Evolutionary conservation across 2,797 vertebrate species (phyloP).

Genomic region (Gymnopithys bicolor): DNA sequence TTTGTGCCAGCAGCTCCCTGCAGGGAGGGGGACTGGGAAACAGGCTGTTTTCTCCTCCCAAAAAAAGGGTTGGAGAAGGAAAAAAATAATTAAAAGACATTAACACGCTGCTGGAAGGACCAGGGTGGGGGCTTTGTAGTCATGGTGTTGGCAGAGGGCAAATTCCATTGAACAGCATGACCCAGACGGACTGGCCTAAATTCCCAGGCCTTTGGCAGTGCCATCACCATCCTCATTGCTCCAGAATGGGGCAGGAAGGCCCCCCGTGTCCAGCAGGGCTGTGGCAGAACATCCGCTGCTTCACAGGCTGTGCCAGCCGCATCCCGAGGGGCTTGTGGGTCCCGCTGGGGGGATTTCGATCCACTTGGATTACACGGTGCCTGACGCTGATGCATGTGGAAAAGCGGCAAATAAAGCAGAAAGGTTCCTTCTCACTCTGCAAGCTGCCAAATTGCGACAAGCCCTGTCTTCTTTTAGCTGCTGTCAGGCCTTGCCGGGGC

Average conservation of each 20-base stretch:
- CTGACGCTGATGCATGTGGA: background rate
- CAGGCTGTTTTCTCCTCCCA: background rate
- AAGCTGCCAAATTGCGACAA: constrained; percentile 47
- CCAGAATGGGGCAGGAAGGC: background rate
- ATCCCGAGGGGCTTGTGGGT: background rate
- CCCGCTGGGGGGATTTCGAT: background rate
- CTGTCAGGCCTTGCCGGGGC: constrained; percentile 13
- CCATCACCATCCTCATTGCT: background rate
- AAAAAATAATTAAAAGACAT: background rate
- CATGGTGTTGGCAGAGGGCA: background rate
- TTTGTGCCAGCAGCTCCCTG: background rate
- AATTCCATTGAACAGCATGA: background rate
- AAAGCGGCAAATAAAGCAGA: constrained; percentile 45
- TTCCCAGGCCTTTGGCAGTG: background rate
- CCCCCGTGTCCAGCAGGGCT: background rate
- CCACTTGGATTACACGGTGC: constrained; percentile 39
- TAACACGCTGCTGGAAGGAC: background rate
- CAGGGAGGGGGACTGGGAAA: background rate
- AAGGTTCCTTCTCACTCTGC: background rate
- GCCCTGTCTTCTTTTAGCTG: constrained; percentile 24
- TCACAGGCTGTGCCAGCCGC: background rate
- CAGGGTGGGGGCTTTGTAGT: rapidly evolving
- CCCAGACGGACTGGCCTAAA: background rate
- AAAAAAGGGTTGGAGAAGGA: background rate
- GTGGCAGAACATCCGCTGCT: rapidly evolving